Conservation (phyloP, 2,888 invertebrate species). For the Seira sanloemensis region DNA sequence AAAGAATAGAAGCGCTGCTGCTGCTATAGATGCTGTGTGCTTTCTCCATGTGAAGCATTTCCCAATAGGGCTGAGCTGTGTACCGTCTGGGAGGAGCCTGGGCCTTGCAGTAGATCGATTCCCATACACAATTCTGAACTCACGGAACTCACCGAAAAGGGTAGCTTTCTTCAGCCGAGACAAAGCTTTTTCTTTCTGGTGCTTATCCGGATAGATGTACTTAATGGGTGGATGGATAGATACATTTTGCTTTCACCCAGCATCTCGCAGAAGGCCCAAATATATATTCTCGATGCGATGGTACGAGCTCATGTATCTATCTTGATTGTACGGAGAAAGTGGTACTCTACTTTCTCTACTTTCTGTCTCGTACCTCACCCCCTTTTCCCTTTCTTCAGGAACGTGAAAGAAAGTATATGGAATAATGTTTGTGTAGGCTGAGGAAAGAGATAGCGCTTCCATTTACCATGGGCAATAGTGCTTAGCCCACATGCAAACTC, state of each 20-base stretch:
- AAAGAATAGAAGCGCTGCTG: too few species aligned
- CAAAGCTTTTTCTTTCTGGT: background rate
- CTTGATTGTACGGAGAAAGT: background rate
- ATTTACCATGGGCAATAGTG: background rate
- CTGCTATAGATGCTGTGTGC: background rate
- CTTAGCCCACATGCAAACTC: background rate
- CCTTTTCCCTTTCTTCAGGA: background rate
- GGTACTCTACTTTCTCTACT: too few species aligned
- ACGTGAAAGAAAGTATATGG: too few species aligned
- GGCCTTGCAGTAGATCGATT: conserved; percentile 52
- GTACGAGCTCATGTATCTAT: background rate
- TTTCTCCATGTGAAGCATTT: conserved; percentile 9
- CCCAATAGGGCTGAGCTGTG: conserved; percentile 59
- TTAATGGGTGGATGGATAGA: background rate
- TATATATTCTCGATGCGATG: background rate
- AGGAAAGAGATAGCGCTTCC: background rate
- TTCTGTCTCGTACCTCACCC: too few species aligned
- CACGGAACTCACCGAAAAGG: conserved; percentile 40
- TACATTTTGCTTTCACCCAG: background rate
- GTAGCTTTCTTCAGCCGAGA: conserved; percentile 18
- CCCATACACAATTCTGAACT: conserved; percentile 33
- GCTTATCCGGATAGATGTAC: conserved; percentile 1
- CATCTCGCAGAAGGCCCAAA: background rate
- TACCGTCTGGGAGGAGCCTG: conserved; percentile 55
- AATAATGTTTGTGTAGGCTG: conserved; percentile 1